Base-by-base conservation (phyloP, 2,797 vertebrate genomes). In the Clarias pachynema region DNA sequence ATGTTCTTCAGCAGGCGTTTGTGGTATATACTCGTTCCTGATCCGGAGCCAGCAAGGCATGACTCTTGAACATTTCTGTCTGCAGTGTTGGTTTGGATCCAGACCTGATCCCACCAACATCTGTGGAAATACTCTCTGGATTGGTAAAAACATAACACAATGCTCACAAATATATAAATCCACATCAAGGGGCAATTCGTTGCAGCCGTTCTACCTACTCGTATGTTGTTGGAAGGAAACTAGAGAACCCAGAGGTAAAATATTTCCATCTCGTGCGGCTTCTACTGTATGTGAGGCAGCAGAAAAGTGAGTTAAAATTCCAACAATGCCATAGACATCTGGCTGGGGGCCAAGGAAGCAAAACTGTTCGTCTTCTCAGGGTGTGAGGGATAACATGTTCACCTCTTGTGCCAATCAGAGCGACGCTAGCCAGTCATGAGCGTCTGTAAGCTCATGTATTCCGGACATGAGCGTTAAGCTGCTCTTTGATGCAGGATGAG, bases 1-100 rank as follows among this genome's bases (percentile, higher is more conserved):
- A 20, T 26, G 63, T 74, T 81, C 24, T 75, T 81, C 31, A 57
- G 44, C 57, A 65, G 18, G 77, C 78, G 65, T 85, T 73, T 56
- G 77, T 60, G 2, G 62, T 26, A 66, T 69, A 81, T 59, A 85
- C 53, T 66, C 31, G 12, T 44, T 81, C 18, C 69, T 81, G 24
- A 57, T 75, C 77, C 29, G 57, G 24, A 66, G 29, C 16, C 60
- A 80, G 66, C 57, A 84, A 56, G 79, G n/a, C 7, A 5, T 66
- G 34, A 15, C 8, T 20, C 37, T 63, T 63, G 37, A 15, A 65
- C 22, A 44, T 79, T 79, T 63, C 14, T 65, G 3, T 37, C 60
- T 44, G 6, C 60, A 29, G n/a, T 16, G 37, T 65, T 80, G n/a
- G 37, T 65, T 2, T 53, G 7, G 79, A 53, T 65, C 60, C 59